These are phyloP conservation scores for Corapipo altera DNA, from an alignment of 2,113 vertebrate genomes.

Conservation along the genomic window DNA sequence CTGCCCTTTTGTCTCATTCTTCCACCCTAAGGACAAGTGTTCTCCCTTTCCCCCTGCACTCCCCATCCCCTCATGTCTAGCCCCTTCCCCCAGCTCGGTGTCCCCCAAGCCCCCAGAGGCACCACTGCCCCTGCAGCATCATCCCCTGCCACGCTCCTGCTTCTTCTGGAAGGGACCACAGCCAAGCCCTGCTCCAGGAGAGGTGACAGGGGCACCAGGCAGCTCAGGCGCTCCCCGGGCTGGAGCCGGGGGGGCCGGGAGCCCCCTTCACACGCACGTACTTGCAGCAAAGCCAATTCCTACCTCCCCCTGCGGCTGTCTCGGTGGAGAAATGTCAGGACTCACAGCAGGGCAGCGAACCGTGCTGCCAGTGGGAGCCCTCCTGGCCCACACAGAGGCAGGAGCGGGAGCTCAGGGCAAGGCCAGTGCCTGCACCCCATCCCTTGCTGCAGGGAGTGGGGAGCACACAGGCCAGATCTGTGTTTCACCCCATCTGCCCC, in stretches of 20 bases:
- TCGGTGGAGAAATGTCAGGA: not conserved
- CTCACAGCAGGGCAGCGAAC: not conserved
- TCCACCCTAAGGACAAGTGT: not conserved
- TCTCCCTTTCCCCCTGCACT: not conserved
- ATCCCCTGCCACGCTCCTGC: rapidly evolving
- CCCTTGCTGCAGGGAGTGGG: not conserved
- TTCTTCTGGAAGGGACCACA: rapidly evolving
- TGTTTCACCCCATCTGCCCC: not conserved
- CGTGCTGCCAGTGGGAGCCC: not conserved
- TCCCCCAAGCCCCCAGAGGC: not conserved
- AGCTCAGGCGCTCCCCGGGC: rapidly evolving
- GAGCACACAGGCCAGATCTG: not conserved
- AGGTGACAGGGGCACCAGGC: not conserved
- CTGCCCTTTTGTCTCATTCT: not conserved
- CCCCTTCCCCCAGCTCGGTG: rapidly evolving
- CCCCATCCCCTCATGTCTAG: not conserved
- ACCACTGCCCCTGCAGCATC: not conserved
- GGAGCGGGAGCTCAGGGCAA: not conserved
- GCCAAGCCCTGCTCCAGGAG: not conserved
- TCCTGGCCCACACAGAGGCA: not conserved
- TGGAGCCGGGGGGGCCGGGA: not conserved
- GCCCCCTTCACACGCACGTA: not conserved
- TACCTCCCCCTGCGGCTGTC: not conserved
- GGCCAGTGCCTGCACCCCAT: not conserved
- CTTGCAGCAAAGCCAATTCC: not conserved